A percentile compares a stretch with the other conserved stretches of the same genome.
Evolutionary conservation across 2,113 vertebrate genomes (phyloP).

Genomic region (Phaethon lepturus): DNA sequence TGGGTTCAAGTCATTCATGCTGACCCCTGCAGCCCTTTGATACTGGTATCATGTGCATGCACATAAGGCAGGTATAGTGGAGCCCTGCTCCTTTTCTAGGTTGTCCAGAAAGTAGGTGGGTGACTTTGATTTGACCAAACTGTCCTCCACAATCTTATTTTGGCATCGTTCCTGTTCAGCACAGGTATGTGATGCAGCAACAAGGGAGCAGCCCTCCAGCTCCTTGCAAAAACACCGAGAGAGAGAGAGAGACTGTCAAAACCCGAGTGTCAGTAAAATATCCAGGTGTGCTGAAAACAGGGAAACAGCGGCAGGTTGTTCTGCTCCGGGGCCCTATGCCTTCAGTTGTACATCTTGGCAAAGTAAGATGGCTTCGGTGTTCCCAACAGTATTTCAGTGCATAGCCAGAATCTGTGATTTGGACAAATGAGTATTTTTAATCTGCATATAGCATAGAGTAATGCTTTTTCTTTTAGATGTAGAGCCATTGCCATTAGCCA

Average conservation of each 20-base stretch:
- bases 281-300: neutral
- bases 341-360: neutral
- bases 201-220: neutral
- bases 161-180: neutral
- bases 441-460: neutral
- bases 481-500: neutral
- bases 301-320: neutral
- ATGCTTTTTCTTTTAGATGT: neutral
- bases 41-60: neutral
- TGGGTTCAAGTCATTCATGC: neutral
- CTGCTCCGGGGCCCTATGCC: fast-evolving
- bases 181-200: neutral
- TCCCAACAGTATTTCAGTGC: neutral
- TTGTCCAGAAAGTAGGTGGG: neutral
- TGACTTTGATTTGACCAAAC: neutral
- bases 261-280: neutral
- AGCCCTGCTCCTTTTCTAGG: neutral
- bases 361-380: neutral
- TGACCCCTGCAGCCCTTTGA: neutral
- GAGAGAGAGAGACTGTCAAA: neutral
- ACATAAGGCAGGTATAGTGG: neutral
- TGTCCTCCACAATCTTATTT: neutral
- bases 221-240: neutral
- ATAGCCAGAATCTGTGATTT: neutral
- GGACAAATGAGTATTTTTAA: neutral